Base-by-base conservation (phyloP, 2,888 invertebrate genomes). In the Geotrupes spiniger region DNA sequence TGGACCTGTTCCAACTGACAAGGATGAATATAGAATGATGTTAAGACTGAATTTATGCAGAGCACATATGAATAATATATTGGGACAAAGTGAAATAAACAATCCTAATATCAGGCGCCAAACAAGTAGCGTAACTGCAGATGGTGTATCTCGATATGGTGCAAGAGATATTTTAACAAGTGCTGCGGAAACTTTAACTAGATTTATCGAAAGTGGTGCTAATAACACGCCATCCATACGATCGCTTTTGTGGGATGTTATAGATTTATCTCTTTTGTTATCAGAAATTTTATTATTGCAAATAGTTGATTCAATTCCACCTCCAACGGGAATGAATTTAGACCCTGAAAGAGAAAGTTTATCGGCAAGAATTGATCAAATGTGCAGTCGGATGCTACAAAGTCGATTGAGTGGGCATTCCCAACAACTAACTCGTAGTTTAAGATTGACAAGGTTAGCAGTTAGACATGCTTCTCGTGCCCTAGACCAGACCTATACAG, bases 241-340 rank as follows among this genome's bases (percentile, higher is more conserved):
- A 36, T 51, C 56, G 6, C 66, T 70, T 48, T 65, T 71, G 8
- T 63, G 66, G 49, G 62, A 63, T 28, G 66, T 72, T 2, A 64
- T 78, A 2, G 74, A 74, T 39, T 66, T 78, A 58, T 75, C 77
- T 1, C 59, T 76, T 36, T 68, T 77, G 41, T 59, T 79, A 17
- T 76, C 76, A 8, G 76, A 78, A 57, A 63, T 78, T 10, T 58
- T 78, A 29, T 56, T 77, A 2, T 65, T 76, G 9, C 75, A 78
- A 53, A 69, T 78, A 6, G 70, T 71, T 8, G 76, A 76, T 56
- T 70, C 72, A 3, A 73, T 72, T 51, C 72, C 74, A 17, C 68
- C 72, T 4, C 65, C 70, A 0, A 63, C 65, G 12, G 69, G 66
- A 2, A 63, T 69, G 55, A 69, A 69, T 58, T 55, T 72, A 15